Evolutionary conservation across 2,113 vertebrate species (phyloP).

Genomic region (Dicaeum eximium): DNA sequence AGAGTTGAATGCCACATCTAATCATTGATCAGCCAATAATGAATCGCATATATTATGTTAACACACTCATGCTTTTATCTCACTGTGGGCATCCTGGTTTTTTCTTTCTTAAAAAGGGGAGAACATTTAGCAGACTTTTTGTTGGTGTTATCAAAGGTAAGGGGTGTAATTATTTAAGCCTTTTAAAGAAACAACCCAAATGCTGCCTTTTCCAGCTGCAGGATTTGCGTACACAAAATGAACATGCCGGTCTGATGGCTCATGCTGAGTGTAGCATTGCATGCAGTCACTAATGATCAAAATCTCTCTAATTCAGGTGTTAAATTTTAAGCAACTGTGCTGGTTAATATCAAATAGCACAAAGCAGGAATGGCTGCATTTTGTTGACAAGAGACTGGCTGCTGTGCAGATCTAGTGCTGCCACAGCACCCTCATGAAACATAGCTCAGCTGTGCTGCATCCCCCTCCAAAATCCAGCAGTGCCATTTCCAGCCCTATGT

Average conservation of each 20-base stretch:
- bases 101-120: not conserved
- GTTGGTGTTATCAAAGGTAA: not conserved
- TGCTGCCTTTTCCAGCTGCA: not conserved
- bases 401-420: not conserved
- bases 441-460: not conserved
- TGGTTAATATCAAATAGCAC: constrained; percentile 27
- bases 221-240: not conserved
- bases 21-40: not conserved
- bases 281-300: constrained; percentile 28
- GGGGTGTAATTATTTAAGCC: not conserved
- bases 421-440: not conserved
- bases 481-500: not conserved
- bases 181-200: not conserved
- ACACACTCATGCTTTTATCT: not conserved
- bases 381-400: not conserved
- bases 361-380: not conserved
- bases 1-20: not conserved
- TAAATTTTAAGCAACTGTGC: constrained; percentile 37
- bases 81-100: not conserved
- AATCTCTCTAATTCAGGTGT: constrained; percentile 57
- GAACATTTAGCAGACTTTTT: not conserved
- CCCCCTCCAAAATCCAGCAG: not conserved
- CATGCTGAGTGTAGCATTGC: not conserved
- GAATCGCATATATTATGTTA: not conserved
- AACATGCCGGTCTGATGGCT: constrained; percentile 31